Percentiles rank a stretch among this genome's conserved stretches.
Conservation (phyloP, 1,140 invertebrate genomes). For the Bombus difficillimus region DNA sequence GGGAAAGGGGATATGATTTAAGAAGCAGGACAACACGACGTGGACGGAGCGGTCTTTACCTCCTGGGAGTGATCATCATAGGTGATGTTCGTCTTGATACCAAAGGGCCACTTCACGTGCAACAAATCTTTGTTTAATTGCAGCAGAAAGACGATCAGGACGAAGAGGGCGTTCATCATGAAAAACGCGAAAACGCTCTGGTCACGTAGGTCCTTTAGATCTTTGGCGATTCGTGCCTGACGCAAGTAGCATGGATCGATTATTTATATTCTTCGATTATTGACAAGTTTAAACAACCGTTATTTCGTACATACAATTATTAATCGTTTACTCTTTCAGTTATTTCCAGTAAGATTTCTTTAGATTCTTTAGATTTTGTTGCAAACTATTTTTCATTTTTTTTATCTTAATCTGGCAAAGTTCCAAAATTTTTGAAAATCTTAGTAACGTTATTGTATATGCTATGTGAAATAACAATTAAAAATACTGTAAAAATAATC, state of each 20-base stretch:
- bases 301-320: not conserved
- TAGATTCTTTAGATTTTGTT: not conserved
- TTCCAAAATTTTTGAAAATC: not conserved
- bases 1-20: slow-evolving; percentile 6
- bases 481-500: not conserved
- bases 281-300: not conserved
- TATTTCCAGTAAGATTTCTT: not conserved
- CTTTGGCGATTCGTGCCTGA: slow-evolving; percentile 94
- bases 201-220: slow-evolving; percentile 96
- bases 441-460: not conserved
- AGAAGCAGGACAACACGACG: slow-evolving; percentile 41
- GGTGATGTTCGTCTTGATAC: slow-evolving; percentile 96
- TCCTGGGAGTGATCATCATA: slow-evolving; percentile 93
- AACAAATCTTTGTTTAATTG: slow-evolving; percentile 97
- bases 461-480: not conserved
- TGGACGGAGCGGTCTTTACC: slow-evolving; percentile 86
- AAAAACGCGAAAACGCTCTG: slow-evolving; percentile 98
- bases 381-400: not conserved
- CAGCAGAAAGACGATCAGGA: slow-evolving; percentile 98
- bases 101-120: slow-evolving; percentile 96
- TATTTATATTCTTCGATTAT: slow-evolving; percentile 50
- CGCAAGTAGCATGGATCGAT: slow-evolving; percentile 63
- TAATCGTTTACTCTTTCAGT: not conserved
- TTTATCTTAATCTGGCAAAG: not conserved
- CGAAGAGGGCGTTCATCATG: slow-evolving; percentile 99